Percentiles rank a stretch among this genome's conserved stretches.
Conservation (phyloP, 2,797 vertebrate genomes). For the Trichosurus vulpecula region DNA sequence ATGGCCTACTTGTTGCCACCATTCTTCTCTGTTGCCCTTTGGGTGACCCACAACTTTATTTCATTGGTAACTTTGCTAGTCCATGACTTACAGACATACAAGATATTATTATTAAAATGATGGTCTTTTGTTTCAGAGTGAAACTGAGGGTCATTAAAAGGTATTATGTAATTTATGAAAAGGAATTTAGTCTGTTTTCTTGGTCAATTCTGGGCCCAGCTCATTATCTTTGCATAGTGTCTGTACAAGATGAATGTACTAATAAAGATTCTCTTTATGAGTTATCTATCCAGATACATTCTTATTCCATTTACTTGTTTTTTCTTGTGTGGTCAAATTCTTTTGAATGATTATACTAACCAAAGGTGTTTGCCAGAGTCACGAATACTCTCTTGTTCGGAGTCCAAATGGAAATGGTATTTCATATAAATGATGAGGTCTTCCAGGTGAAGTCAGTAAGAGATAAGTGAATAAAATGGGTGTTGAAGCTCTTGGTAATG, state of each 20-base stretch:
- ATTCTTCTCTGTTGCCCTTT: background rate
- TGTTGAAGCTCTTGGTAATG: background rate
- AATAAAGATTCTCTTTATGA: background rate
- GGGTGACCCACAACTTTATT: background rate
- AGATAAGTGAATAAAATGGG: background rate
- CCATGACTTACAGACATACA: background rate
- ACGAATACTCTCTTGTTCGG: no score
- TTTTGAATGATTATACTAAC: background rate
- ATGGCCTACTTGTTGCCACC: background rate
- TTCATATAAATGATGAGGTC: background rate
- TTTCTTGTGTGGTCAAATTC: background rate
- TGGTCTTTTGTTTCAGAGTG: background rate
- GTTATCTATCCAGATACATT: background rate
- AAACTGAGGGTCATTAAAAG: background rate
- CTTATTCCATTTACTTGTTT: background rate
- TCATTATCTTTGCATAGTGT: background rate
- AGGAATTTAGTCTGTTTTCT: background rate
- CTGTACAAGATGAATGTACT: background rate
- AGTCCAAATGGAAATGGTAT: background rate
- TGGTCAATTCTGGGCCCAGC: background rate
- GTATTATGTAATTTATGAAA: background rate
- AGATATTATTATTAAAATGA: background rate
- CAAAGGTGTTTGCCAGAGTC: background rate
- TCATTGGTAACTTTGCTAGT: background rate
- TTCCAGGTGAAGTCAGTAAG: background rate